phyloP scores from a whole-genome alignment of 1,140 invertebrate species.

The Danaus plexippus region DNA sequence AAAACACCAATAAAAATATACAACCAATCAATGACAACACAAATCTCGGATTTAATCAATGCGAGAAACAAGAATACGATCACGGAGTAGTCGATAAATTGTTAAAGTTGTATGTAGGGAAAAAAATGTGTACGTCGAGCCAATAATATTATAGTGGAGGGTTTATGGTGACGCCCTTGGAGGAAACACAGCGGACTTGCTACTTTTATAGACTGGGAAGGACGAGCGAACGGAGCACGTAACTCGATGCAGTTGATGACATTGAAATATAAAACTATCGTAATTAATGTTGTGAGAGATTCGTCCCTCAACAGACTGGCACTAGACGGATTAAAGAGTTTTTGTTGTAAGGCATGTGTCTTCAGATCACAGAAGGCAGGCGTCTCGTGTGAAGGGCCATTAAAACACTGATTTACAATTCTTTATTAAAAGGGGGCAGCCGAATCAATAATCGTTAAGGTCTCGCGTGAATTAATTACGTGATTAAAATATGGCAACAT shows the following conservation, averaged over 20 bases:
- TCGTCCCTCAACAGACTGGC: too few species aligned
- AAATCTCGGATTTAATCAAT: constrained; percentile 26
- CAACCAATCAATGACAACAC: constrained; percentile 24
- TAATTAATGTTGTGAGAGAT: too few species aligned
- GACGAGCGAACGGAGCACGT: too few species aligned
- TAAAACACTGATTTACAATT: too few species aligned
- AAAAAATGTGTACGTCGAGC: constrained; percentile 44
- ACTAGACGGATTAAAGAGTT: too few species aligned
- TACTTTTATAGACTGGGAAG: too few species aligned
- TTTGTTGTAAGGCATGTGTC: too few species aligned
- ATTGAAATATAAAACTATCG: too few species aligned
- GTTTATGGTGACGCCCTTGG: constrained; percentile 59
- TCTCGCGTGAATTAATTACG: constrained; percentile 24
- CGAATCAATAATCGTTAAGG: constrained; percentile 43
- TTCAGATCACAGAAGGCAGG: too few species aligned
- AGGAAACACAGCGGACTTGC: too few species aligned
- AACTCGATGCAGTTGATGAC: too few species aligned
- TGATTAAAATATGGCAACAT: constrained; percentile 12
- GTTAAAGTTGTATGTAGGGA: constrained; percentile 28
- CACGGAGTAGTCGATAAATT: constrained; percentile 50
- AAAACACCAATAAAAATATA: constrained; percentile 22
- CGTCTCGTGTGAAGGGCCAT: too few species aligned
- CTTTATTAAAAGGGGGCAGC: neutral
- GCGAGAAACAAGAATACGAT: constrained; percentile 32
- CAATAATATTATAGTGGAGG: constrained; percentile 60